Percentiles rank a stretch among this genome's conserved stretches.
Conservation (phyloP, 1,140 invertebrate species). For the Philopotamus ludificatus region DNA sequence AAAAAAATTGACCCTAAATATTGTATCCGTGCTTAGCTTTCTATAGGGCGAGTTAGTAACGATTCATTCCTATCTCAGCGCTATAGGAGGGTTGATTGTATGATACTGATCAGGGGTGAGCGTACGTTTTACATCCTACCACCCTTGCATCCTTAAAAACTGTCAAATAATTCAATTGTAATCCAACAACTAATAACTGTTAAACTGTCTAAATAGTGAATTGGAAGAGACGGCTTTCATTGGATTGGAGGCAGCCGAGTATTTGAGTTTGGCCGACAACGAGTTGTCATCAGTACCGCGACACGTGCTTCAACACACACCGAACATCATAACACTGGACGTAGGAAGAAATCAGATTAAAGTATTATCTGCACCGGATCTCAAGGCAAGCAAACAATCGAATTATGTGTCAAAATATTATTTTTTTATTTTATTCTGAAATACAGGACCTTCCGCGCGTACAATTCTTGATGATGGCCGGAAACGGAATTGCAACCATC, state of each 20-base stretch:
- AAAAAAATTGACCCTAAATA: too few relatives aligned
- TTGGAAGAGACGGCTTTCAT: conserved; percentile 1
- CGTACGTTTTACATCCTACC: too few relatives aligned
- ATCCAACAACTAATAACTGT: too few relatives aligned
- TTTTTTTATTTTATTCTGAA: conserved; percentile 18
- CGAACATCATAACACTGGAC: conserved; percentile 69
- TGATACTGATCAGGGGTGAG: too few relatives aligned
- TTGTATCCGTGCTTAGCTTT: too few relatives aligned
- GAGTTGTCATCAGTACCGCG: conserved; percentile 67
- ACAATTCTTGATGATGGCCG: conserved; percentile 67
- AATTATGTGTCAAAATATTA: background rate
- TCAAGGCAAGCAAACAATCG: conserved; percentile 53
- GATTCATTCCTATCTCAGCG: too few relatives aligned
- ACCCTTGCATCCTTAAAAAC: too few relatives aligned
- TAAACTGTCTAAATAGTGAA: conserved; percentile 22
- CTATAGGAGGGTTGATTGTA: too few relatives aligned
- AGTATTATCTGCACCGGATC: conserved; percentile 60
- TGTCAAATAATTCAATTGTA: too few relatives aligned
- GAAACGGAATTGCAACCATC: conserved; percentile 68
- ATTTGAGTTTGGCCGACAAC: conserved; percentile 50
- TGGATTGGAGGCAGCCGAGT: conserved; percentile 9
- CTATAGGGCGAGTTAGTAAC: too few relatives aligned
- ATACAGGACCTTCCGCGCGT: conserved; percentile 67
- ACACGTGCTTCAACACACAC: conserved; percentile 68
- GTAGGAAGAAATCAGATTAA: conserved; percentile 69